Evolutionary conservation across 2,113 vertebrate species (phyloP).

Genomic region (Stegostoma tigrinum): DNA sequence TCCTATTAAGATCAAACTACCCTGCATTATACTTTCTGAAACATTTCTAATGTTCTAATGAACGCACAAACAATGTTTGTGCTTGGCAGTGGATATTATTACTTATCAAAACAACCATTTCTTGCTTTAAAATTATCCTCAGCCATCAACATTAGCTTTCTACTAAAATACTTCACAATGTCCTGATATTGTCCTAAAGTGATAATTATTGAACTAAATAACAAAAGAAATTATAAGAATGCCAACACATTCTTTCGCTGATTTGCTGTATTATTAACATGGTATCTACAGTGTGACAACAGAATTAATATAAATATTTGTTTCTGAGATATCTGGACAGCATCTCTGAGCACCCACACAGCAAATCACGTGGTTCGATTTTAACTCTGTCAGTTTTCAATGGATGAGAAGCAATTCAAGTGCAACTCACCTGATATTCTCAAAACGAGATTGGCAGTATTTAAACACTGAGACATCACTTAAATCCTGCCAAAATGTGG

Average conservation of each 20-base stretch:
- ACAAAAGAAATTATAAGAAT: neutral
- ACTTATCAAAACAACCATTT: neutral
- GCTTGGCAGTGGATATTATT: neutral
- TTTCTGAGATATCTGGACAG: neutral
- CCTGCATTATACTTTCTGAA: too few relatives aligned
- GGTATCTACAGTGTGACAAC: neutral
- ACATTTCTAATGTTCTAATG: neutral
- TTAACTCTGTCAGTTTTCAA: neutral
- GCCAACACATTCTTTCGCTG: neutral
- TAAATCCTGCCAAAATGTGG: neutral
- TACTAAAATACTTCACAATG: neutral
- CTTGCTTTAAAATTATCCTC: neutral
- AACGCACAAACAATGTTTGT: neutral
- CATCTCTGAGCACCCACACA: neutral
- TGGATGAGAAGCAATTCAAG: neutral
- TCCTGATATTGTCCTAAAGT: neutral
- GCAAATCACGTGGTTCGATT: neutral
- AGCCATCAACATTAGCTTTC: neutral
- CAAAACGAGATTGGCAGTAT: neutral
- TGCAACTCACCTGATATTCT: neutral
- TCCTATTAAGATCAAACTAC: too few relatives aligned
- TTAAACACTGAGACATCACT: neutral
- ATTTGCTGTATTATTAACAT: neutral
- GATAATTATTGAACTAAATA: neutral
- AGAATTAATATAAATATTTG: neutral